Percentiles rank a stretch among this genome's conserved stretches.
phyloP scores from a whole-genome alignment of 1,140 invertebrate species.

The Hyphantria cunea region DNA sequence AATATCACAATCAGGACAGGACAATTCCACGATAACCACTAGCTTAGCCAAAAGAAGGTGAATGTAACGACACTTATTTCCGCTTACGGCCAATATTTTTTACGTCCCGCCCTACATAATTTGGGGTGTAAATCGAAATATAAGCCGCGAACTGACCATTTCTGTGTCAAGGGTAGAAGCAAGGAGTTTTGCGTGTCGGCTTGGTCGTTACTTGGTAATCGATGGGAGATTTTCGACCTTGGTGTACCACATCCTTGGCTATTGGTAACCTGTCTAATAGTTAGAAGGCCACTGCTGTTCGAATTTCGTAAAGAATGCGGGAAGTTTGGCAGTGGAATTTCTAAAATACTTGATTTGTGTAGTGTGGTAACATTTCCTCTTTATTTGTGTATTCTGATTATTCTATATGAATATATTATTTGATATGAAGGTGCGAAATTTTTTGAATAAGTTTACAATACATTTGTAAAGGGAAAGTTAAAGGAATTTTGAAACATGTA shows the following conservation, averaged over 20 bases:
- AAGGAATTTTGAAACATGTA: no score
- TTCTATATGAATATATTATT: no score
- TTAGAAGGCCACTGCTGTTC: slow-evolving; percentile 40
- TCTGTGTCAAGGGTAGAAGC: slow-evolving; percentile 70
- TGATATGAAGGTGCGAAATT: no score
- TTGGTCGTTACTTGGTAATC: slow-evolving; percentile 49
- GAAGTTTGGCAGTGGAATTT: slow-evolving; percentile 6
- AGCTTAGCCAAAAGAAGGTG: background rate
- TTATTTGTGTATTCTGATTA: background rate
- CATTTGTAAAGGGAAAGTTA: no score
- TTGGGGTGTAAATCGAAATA: slow-evolving; percentile 47
- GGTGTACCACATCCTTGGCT: slow-evolving; percentile 63
- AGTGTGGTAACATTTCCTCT: slow-evolving; percentile 1
- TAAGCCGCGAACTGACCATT: slow-evolving; percentile 49
- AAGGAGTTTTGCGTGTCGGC: slow-evolving; percentile 67
- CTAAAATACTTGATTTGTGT: slow-evolving; percentile 10
- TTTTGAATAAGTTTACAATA: no score
- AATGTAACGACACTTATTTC: slow-evolving; percentile 43
- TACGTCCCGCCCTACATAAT: slow-evolving; percentile 60
- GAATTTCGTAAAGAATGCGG: slow-evolving; percentile 17
- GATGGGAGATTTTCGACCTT: slow-evolving; percentile 74
- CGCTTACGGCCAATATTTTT: slow-evolving; percentile 52
- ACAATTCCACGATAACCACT: background rate
- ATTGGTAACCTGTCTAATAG: slow-evolving; percentile 64
- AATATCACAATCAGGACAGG: background rate